Conservation (phyloP, 2,113 vertebrate species). For the Callospermophilus lateralis region DNA sequence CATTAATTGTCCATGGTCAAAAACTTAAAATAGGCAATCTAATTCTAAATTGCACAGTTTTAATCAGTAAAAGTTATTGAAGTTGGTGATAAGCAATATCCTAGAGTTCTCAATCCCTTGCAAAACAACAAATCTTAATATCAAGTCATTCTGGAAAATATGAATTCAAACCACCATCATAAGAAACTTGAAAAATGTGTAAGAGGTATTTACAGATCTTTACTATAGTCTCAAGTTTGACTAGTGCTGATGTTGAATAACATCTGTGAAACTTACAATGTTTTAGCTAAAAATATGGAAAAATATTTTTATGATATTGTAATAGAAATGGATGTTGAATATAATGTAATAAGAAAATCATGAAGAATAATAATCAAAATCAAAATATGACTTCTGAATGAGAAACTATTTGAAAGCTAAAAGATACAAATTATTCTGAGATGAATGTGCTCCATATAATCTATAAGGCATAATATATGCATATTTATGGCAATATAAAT, state of each 20-base stretch:
- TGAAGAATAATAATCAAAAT: background rate
- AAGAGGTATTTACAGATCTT: background rate
- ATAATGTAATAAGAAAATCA: background rate
- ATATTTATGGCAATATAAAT: background rate
- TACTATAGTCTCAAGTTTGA: background rate
- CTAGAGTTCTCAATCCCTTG: too few species aligned
- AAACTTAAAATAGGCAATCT: background rate
- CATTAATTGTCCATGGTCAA: background rate
- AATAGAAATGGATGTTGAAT: background rate
- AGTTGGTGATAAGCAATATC: background rate
- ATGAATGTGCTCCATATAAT: conserved; percentile 26
- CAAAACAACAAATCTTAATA: background rate
- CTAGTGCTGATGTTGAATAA: background rate
- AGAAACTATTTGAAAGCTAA: background rate
- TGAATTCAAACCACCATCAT: background rate
- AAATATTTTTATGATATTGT: background rate
- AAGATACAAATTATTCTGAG: background rate
- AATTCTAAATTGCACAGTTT: background rate
- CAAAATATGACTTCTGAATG: background rate
- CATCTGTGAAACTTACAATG: too few species aligned
- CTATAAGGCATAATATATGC: background rate
- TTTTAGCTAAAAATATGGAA: background rate
- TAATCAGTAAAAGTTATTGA: background rate
- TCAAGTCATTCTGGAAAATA: background rate
- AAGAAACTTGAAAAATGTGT: background rate